Evolutionary conservation across 2,797 vertebrate species (phyloP), one percentile per base, ranked within the genome.

Genomic region (Natrix natrix): DNA sequence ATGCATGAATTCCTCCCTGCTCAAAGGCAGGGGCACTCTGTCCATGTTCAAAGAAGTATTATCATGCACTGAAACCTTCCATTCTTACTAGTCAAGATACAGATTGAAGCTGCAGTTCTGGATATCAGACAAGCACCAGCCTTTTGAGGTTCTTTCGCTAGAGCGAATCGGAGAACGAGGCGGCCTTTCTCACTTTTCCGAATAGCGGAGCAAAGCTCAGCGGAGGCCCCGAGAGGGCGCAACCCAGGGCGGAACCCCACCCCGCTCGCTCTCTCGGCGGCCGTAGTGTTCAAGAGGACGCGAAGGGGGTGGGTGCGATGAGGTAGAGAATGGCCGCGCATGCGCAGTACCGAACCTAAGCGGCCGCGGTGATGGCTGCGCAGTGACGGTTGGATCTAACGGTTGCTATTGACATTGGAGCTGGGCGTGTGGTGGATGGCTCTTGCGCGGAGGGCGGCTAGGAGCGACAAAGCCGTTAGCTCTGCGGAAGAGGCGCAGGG

Each of bases 371-470:
- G 95, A 96, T 96, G 96, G 94, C 95, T 95, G 93, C 95, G 96
- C 96, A 96, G 96, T 96, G 96, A 96, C 95, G 95, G 95, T 95
- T 92, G 95, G 95, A 93, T n/a, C 94, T 96, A 96, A 96, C 96
- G 96, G 96, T 96, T 91, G 94, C 94, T 93, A 92, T 89, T 94
- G 95, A 94, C 95, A 92, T 91, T 93, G 94, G 94, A 93, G 94
- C 69, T 28, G 93, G 91, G 90, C 90, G 95, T 83, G 92, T 89
- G 92, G 94, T 63, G 91, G 94, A 89, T 32, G 91, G 59, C 59
- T 66, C 86, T 89, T 91, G 74, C 91, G 92, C 91, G 28, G 91
- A 90, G 90, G 91, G 93, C 91, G 91, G 87, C 88, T 66, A n/a
- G 78, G 91, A 60, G 92, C 69, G 20, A 59, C 22, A 69, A 57